phyloP scores from a whole-genome alignment of 2,888 invertebrate species.

The Troilus luridus region DNA sequence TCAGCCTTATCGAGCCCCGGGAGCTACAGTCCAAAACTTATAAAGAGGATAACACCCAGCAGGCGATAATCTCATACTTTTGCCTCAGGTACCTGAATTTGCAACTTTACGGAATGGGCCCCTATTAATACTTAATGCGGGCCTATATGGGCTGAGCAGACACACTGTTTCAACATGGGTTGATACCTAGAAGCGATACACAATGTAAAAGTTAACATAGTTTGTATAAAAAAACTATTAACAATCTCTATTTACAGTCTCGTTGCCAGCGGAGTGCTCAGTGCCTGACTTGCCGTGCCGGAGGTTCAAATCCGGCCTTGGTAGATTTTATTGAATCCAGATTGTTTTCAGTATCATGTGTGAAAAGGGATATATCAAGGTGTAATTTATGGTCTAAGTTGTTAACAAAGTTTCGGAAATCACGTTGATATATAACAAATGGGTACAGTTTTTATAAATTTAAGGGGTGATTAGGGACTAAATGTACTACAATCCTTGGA shows the following conservation, averaged over 20 bases:
- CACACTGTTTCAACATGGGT: too few relatives aligned
- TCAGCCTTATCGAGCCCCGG: neutral
- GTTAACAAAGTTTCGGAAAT: neutral
- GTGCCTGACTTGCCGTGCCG: too few relatives aligned
- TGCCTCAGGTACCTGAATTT: neutral
- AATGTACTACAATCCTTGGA: neutral
- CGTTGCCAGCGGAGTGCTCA: too few relatives aligned
- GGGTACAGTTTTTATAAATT: neutral
- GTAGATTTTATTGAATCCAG: too few relatives aligned
- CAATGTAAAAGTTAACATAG: too few relatives aligned
- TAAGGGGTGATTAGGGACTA: neutral
- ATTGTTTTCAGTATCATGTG: neutral
- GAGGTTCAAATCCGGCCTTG: too few relatives aligned
- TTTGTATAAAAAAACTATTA: too few relatives aligned
- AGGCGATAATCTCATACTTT: slow-evolving; percentile 21
- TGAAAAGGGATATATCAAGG: neutral
- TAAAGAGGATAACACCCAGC: slow-evolving; percentile 15
- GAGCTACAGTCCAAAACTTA: neutral
- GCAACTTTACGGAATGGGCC: neutral
- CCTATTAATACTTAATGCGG: neutral
- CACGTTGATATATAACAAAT: neutral
- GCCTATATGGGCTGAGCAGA: too few relatives aligned
- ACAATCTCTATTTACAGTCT: too few relatives aligned
- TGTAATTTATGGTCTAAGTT: neutral
- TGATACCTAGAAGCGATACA: too few relatives aligned